A percentile compares a stretch with the other conserved stretches of the same genome.
Conservation (phyloP, 2,888 invertebrate genomes). For the Minunthozetes semirufus region DNA sequence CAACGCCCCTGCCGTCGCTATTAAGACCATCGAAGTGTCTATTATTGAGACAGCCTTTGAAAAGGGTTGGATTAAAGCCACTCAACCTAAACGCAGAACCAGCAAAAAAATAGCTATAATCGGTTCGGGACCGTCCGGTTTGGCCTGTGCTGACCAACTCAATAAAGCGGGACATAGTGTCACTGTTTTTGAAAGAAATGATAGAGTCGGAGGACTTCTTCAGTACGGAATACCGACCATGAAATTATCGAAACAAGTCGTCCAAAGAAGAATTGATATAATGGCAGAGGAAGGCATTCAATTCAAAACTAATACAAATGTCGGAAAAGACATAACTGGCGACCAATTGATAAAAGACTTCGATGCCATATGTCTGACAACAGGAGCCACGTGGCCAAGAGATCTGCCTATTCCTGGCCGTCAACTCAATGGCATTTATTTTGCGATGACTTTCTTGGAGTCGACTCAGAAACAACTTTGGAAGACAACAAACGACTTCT, state of each 20-base stretch:
- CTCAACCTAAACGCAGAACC: conserved; percentile 65
- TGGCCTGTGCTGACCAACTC: conserved; percentile 90
- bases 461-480: conserved; percentile 92
- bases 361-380: conserved; percentile 80
- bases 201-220: conserved; percentile 84
- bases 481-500: conserved; percentile 38
- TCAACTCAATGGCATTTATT: conserved; percentile 84
- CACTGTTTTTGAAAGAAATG: conserved; percentile 93
- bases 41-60: conserved; percentile 98
- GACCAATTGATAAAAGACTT: conserved; percentile 57
- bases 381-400: conserved; percentile 94
- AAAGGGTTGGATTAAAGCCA: conserved; percentile 83
- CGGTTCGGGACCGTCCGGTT: conserved; percentile 84
- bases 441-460: conserved; percentile 95
- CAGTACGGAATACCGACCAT: conserved; percentile 98
- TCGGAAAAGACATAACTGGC: conserved; percentile 82
- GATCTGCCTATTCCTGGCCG: conserved; percentile 67
- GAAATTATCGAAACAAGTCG: conserved; percentile 82
- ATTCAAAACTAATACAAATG: conserved; percentile 81
- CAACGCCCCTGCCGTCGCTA: conserved; percentile 92
- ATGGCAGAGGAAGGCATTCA: conserved; percentile 79
- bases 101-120: conserved; percentile 79
- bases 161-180: conserved; percentile 93
- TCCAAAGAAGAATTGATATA: conserved; percentile 76
- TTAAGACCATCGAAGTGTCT: conserved; percentile 97